Percentiles rank a stretch among this genome's conserved stretches.
Evolutionary conservation across 2,797 vertebrate genomes (phyloP).

Genomic region (Orestias chungarensis): DNA sequence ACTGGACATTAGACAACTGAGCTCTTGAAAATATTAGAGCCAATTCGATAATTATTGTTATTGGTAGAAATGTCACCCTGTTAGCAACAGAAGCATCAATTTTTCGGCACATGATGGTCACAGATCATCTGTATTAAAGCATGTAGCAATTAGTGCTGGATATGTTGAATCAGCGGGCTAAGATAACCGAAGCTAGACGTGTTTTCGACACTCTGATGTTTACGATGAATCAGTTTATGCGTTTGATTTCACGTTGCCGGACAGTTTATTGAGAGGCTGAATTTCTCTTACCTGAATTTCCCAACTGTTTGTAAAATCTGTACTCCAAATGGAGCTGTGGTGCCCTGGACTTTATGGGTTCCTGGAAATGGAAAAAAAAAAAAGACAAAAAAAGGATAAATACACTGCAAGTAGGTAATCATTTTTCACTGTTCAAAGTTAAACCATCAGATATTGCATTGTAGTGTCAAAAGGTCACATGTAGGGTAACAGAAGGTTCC

Average conservation of each 20-base stretch:
- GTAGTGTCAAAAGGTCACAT: no score
- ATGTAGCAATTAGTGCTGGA: neutral
- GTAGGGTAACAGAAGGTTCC: no score
- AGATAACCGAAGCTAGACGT: neutral
- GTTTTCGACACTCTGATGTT: neutral
- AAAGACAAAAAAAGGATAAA: constrained; percentile 2
- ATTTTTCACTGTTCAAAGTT: neutral
- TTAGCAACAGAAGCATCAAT: no score
- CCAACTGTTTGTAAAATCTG: constrained; percentile 99
- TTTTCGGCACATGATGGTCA: no score
- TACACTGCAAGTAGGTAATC: neutral
- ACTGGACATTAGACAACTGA: neutral
- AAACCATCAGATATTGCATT: no score
- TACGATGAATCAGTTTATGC: no score
- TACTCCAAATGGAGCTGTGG: constrained; percentile 98
- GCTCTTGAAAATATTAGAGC: neutral
- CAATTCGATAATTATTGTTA: neutral
- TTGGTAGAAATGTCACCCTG: neutral
- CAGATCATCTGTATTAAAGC: no score
- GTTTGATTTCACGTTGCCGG: neutral
- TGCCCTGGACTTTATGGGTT: constrained; percentile 97
- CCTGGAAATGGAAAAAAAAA: constrained; percentile 76
- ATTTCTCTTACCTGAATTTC: constrained; percentile 87
- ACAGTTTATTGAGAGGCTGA: neutral
- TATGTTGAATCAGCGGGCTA: neutral